These are phyloP conservation scores for Formica aserva DNA, from an alignment of 2,888 invertebrate species.

Conservation along the genomic window DNA sequence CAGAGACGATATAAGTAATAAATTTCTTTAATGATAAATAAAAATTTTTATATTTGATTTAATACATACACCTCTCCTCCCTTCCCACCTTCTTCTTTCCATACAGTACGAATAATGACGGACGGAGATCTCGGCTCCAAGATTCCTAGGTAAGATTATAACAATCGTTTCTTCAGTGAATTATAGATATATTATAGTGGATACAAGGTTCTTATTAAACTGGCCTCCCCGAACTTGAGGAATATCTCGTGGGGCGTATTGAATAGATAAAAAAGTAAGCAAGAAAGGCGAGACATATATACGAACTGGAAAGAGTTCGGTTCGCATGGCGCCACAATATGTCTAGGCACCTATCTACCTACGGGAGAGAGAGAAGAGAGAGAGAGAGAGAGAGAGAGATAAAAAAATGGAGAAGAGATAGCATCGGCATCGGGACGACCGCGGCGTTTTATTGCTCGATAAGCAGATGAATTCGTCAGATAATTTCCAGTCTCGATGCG, in stretches of 20 bases:
- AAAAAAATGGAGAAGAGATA: constrained; percentile 80
- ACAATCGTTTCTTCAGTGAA: constrained; percentile 71
- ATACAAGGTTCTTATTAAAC: constrained; percentile 70
- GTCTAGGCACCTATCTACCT: constrained; percentile 69
- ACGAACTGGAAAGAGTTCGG: constrained; percentile 51
- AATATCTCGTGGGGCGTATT: constrained; percentile 58
- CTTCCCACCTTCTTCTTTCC: no score
- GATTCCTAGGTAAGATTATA: constrained; percentile 73
- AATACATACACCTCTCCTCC: not conserved
- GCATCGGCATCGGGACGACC: constrained; percentile 68
- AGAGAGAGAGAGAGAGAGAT: constrained; percentile 56
- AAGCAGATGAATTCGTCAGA: constrained; percentile 85
- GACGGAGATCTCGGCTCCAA: constrained; percentile 52
- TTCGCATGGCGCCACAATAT: constrained; percentile 77
- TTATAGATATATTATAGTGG: constrained; percentile 71
- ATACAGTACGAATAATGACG: constrained; percentile 3
- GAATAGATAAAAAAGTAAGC: constrained; percentile 63
- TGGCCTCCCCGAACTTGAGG: constrained; percentile 57
- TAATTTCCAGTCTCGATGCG: constrained; percentile 79
- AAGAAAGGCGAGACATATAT: constrained; percentile 54
- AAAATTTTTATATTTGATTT: not conserved
- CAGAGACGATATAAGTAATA: not conserved
- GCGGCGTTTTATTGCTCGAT: constrained; percentile 83
- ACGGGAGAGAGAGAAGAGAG: constrained; percentile 60
- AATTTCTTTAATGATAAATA: not conserved